These are phyloP conservation scores for Amblyteles armatorius DNA, from an alignment of 2,888 invertebrate genomes.

Conservation along the genomic window DNA sequence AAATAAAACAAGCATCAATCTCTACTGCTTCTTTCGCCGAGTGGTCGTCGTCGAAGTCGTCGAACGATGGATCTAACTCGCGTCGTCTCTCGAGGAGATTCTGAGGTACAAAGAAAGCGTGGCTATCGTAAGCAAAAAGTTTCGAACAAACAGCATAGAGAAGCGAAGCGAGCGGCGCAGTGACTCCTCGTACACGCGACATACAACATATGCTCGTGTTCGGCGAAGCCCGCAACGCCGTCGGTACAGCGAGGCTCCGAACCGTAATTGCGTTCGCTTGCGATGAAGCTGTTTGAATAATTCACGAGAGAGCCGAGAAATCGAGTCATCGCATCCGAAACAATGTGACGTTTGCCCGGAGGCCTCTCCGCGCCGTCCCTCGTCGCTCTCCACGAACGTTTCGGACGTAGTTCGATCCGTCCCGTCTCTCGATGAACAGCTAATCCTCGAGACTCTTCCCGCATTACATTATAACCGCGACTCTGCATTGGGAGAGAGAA, in stretches of 20 bases:
- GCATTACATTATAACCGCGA: too few species aligned
- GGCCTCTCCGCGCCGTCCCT: not conserved
- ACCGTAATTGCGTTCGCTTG: conserved; percentile 41
- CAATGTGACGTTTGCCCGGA: conserved; percentile 20
- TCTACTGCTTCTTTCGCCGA: too few species aligned
- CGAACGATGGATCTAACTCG: too few species aligned
- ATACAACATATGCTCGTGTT: conserved; percentile 8
- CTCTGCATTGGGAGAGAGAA: not conserved
- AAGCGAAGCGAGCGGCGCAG: not conserved
- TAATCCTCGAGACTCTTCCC: too few species aligned
- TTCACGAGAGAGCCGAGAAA: conserved; percentile 22
- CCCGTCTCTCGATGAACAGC: too few species aligned
- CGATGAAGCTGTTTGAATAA: conserved; percentile 49
- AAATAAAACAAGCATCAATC: too few species aligned
- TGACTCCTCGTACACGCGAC: not conserved
- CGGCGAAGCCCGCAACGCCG: conserved; percentile 9
- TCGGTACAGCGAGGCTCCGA: conserved; percentile 10
- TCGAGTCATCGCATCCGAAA: conserved; percentile 42
- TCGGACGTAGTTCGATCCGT: too few species aligned
- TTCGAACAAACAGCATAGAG: not conserved
- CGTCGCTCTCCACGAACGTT: not conserved
- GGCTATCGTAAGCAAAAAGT: not conserved
- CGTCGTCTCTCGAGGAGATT: too few species aligned
- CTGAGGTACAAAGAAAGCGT: too few species aligned
- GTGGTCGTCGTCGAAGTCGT: too few species aligned